Percentiles rank a stretch among this genome's conserved stretches.
Conservation (phyloP, 1,140 invertebrate genomes). For the Heliothis subflexa region DNA sequence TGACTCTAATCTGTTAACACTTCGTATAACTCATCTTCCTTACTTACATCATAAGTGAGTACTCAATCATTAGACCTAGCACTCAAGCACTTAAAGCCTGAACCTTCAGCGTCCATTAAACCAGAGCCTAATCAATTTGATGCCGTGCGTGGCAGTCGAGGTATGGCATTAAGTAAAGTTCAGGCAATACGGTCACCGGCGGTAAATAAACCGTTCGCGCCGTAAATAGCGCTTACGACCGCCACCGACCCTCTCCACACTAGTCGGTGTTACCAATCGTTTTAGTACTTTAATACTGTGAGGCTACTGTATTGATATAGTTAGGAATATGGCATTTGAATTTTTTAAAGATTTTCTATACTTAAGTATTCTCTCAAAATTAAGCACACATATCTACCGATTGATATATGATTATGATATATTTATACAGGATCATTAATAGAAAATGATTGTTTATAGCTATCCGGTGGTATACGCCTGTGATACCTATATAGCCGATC, state of each 20-base stretch:
- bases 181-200: conserved; percentile 65
- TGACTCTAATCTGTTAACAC: too few species aligned
- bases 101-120: conserved; percentile 34
- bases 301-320: background rate
- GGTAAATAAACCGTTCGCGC: conserved; percentile 68
- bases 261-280: conserved; percentile 33
- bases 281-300: conserved; percentile 38
- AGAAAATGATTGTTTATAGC: too few species aligned
- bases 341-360: too few species aligned
- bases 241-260: conserved; percentile 56
- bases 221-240: conserved; percentile 73
- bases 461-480: too few species aligned
- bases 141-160: conserved; percentile 10
- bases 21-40: too few species aligned
- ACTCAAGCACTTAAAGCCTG: conserved; percentile 9
- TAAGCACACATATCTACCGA: too few species aligned
- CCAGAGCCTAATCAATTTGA: conserved; percentile 19
- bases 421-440: too few species aligned
- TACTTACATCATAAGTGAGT: too few species aligned
- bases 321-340: background rate
- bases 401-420: too few species aligned
- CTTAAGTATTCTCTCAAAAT: too few species aligned
- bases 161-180: conserved; percentile 58
- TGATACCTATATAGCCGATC: too few species aligned
- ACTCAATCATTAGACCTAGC: background rate